Evolutionary conservation across 1,140 invertebrate species (phyloP).

Genomic region (Andricus grossulariae): DNA sequence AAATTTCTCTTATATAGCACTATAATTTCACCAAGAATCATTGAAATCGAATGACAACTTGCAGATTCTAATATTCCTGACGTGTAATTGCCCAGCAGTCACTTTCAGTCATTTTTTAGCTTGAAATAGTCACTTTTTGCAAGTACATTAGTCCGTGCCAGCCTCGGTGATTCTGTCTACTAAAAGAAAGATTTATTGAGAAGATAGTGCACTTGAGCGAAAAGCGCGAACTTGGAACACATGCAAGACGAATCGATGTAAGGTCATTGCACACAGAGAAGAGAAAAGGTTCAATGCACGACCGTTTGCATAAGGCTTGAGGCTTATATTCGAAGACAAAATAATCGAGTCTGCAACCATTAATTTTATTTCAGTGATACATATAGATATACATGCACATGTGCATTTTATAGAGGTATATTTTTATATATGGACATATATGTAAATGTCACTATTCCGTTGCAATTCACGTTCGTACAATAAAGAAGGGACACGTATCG

Average conservation of each 20-base stretch:
- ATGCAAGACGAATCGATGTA: neutral
- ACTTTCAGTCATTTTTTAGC: no score
- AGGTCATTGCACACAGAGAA: slow-evolving; percentile 19
- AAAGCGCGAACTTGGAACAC: slow-evolving; percentile 16
- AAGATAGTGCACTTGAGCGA: slow-evolving; percentile 20
- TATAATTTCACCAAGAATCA: no score
- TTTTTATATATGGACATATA: neutral
- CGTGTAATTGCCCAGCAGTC: no score
- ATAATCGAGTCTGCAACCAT: neutral
- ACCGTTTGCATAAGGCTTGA: slow-evolving; percentile 13
- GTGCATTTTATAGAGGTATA: neutral
- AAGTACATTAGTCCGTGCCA: no score
- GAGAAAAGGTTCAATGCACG: slow-evolving; percentile 20
- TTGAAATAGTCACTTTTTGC: no score
- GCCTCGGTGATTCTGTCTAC: neutral
- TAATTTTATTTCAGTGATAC: neutral
- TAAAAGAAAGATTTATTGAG: neutral
- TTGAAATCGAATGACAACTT: no score
- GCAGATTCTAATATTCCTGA: no score
- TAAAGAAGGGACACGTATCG: no score
- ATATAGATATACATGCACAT: neutral
- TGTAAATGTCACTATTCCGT: neutral
- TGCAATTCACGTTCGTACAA: neutral
- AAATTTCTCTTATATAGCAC: no score
- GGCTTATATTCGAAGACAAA: slow-evolving; percentile 9